phyloP scores from a whole-genome alignment of 2,797 vertebrate genomes.

The Pangasius larnaudii region DNA sequence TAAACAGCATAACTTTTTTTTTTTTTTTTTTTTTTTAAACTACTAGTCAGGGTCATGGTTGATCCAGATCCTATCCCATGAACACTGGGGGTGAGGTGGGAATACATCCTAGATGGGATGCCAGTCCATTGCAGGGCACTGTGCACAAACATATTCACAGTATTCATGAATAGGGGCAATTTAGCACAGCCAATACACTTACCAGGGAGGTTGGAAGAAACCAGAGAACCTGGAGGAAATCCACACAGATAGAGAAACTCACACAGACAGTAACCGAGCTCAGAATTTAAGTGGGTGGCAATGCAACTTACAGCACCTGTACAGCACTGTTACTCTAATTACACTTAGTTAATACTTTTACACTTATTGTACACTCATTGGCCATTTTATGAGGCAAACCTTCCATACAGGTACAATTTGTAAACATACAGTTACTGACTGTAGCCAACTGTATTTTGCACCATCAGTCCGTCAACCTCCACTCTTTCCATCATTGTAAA shows the following conservation, averaged over 20 bases:
- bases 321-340: not conserved
- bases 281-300: not conserved
- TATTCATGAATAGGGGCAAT: not conserved
- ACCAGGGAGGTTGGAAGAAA: not conserved
- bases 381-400: not conserved
- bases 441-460: not conserved
- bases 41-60: not conserved
- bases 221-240: not conserved
- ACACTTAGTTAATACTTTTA: not conserved
- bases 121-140: not conserved
- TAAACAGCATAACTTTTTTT: not conserved
- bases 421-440: not conserved
- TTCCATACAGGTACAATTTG: not conserved
- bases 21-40: too few species aligned
- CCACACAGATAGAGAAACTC: not conserved
- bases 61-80: not conserved
- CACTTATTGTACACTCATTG: not conserved
- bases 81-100: not conserved
- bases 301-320: not conserved
- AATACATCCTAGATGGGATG: not conserved
- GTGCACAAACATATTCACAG: not conserved
- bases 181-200: not conserved
- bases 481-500: not conserved
- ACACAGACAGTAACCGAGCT: not conserved
- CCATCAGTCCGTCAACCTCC: not conserved